These are phyloP conservation scores for Mythimna loreyi DNA, from an alignment of 2,888 invertebrate genomes.

Conservation along the genomic window DNA sequence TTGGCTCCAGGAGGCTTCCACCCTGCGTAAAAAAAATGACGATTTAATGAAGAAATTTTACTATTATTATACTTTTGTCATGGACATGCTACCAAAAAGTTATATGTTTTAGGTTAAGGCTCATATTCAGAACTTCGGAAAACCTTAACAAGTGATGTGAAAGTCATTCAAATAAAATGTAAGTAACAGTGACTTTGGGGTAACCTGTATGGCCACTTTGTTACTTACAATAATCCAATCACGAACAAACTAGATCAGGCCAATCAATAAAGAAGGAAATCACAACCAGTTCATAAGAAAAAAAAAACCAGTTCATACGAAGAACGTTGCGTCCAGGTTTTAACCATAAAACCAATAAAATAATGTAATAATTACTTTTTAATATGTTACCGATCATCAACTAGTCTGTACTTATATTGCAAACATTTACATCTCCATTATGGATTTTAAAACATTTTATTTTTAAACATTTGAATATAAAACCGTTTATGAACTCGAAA, in stretches of 20 bases:
- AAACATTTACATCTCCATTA: slow-evolving; percentile 2
- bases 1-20: too few species aligned
- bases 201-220: too few species aligned
- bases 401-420: slow-evolving; percentile 17
- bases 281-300: slow-evolving; percentile 7
- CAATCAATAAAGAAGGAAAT: slow-evolving; percentile 1
- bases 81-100: too few species aligned
- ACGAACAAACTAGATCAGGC: not conserved
- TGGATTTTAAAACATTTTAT: not conserved
- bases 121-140: not conserved
- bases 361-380: slow-evolving; percentile 4
- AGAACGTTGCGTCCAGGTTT: not conserved
- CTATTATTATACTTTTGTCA: too few species aligned
- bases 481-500: not conserved
- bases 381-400: not conserved
- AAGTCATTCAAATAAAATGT: not conserved
- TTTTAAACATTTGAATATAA: slow-evolving; percentile 15
- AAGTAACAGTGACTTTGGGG: too few species aligned
- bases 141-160: not conserved
- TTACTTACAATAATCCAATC: not conserved
- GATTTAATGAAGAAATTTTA: too few species aligned
- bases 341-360: slow-evolving; percentile 17
- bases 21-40: too few species aligned
- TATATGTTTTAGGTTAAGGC: too few species aligned
- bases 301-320: too few species aligned